phyloP scores from a whole-genome alignment of 2,888 invertebrate genomes.

The Mythimna impura region DNA sequence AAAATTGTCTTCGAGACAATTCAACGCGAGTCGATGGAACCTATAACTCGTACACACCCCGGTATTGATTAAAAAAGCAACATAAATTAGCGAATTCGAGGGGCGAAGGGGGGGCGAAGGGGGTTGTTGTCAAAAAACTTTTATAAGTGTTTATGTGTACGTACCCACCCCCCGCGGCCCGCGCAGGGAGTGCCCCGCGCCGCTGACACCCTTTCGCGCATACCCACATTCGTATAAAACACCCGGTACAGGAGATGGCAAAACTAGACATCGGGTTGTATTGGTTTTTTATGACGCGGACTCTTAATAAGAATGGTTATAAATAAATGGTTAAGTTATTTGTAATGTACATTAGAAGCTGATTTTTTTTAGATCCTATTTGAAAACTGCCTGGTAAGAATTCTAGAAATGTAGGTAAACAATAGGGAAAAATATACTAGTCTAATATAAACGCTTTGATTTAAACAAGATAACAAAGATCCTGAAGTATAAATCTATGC shows the following conservation, averaged over 20 bases:
- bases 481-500: neutral
- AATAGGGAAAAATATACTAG: too few species aligned
- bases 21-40: constrained; percentile 76
- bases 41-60: constrained; percentile 77
- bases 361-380: too few species aligned
- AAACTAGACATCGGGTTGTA: constrained; percentile 56
- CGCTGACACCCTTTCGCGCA: constrained; percentile 89
- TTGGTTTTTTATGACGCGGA: constrained; percentile 4
- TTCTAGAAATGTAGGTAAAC: too few species aligned
- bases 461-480: neutral
- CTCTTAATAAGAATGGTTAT: neutral
- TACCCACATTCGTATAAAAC: constrained; percentile 89
- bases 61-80: constrained; percentile 91
- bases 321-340: too few species aligned
- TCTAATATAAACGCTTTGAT: too few species aligned
- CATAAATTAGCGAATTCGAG: constrained; percentile 90
- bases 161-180: constrained; percentile 76
- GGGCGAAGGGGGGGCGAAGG: constrained; percentile 80
- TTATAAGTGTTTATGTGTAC: constrained; percentile 90
- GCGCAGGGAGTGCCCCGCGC: constrained; percentile 66
- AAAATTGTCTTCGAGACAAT: constrained; percentile 65
- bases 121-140: constrained; percentile 90
- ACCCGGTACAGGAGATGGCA: constrained; percentile 77
- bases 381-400: too few species aligned
- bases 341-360: too few species aligned